Percentiles rank a stretch among this genome's conserved stretches.
Evolutionary conservation across 2,797 vertebrate species (phyloP).

Genomic region (Acestrorhynchus altus): DNA sequence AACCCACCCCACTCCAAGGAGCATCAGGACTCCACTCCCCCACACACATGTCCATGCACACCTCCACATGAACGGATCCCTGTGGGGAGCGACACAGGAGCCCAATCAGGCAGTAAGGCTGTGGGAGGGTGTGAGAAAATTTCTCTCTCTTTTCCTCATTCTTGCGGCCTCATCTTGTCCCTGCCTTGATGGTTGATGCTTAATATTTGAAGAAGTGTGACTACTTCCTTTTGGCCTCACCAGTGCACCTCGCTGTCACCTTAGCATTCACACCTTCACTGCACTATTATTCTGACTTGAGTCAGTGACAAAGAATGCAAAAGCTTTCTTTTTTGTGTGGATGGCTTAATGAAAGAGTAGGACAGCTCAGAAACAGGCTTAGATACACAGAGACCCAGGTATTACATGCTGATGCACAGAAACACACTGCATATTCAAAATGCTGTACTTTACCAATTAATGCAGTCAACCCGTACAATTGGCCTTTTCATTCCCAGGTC

Average conservation of each 20-base stretch:
- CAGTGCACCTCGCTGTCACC: not conserved
- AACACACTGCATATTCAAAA: constrained; percentile 32
- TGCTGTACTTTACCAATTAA: not conserved
- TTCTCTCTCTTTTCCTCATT: constrained; percentile 47
- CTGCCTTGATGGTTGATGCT: not conserved
- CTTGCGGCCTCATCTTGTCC: constrained; percentile 37
- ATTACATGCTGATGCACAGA: constrained; percentile 31
- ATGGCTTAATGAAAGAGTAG: constrained; percentile 72
- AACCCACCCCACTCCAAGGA: constrained; percentile 45
- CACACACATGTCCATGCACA: constrained; percentile 64
- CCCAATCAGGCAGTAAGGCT: constrained; percentile 39
- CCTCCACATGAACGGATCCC: constrained; percentile 53
- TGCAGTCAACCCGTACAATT: not conserved
- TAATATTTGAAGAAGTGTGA: not conserved
- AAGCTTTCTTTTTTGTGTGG: constrained; percentile 68
- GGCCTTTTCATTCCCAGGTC: not conserved
- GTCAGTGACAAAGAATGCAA: constrained; percentile 76
- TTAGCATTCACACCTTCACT: constrained; percentile 63
- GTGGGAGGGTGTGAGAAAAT: constrained; percentile 59
- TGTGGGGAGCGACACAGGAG: constrained; percentile 37
- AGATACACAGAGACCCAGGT: constrained; percentile 58
- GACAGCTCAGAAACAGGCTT: constrained; percentile 65
- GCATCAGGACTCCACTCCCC: constrained; percentile 68
- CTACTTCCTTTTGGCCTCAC: not conserved
- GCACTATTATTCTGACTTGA: constrained; percentile 72